A percentile compares a stretch with the other conserved stretches of the same genome.
phyloP scores from a whole-genome alignment of 2,797 vertebrate genomes.

The Darevskia nairensis region DNA sequence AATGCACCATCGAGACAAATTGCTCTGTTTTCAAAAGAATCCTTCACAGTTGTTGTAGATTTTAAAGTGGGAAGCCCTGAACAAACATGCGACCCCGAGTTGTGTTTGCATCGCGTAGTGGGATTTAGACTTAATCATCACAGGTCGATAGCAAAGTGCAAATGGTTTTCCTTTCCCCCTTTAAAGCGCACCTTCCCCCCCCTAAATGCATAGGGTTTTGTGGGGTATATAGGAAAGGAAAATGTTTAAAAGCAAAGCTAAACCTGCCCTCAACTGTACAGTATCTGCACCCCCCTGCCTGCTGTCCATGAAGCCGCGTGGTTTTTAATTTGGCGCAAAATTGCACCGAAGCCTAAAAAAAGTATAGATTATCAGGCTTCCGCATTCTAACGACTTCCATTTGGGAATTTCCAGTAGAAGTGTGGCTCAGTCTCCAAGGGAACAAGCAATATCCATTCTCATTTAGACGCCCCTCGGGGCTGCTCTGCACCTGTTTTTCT shows the following conservation, averaged over 20 bases:
- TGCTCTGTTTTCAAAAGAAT: slow-evolving; percentile 30
- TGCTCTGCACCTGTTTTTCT: neutral
- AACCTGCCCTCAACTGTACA: neutral
- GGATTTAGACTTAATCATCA: no score
- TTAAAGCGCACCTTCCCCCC: neutral
- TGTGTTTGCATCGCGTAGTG: neutral
- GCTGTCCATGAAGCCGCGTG: neutral
- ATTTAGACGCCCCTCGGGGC: neutral
- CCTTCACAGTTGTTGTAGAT: slow-evolving; percentile 17
- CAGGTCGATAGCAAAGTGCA: no score
- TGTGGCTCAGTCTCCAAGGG: neutral
- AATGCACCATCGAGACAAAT: slow-evolving; percentile 22
- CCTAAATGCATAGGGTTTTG: neutral
- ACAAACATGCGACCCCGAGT: slow-evolving; percentile 38
- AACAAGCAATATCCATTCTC: neutral
- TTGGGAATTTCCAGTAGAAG: neutral
- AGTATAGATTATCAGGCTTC: neutral
- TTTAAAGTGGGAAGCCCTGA: slow-evolving; percentile 55
- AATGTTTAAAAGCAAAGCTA: neutral
- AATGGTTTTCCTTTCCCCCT: neutral
- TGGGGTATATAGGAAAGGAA: neutral
- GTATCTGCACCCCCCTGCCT: neutral
- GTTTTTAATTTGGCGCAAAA: neutral
- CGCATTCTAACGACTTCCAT: neutral
- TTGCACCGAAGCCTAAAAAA: neutral